phyloP scores from a whole-genome alignment of 2,113 vertebrate genomes.

The Oxyura jamaicensis region DNA sequence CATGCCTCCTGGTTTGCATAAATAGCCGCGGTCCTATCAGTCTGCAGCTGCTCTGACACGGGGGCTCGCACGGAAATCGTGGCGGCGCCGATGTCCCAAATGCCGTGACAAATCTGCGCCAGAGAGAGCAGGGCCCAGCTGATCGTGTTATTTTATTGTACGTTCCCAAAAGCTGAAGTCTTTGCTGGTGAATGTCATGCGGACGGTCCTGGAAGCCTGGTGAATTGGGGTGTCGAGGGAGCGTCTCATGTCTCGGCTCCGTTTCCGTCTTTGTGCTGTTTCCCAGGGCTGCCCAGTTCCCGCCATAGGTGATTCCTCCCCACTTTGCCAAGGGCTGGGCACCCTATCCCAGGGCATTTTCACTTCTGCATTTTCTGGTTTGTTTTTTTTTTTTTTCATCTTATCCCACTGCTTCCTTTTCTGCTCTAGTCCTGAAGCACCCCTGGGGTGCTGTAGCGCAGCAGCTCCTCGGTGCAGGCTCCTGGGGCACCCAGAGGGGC shows the following conservation, averaged over 20 bases:
- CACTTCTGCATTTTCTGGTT: not conserved
- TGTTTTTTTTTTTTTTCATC: not conserved
- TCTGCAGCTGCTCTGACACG: fast-evolving
- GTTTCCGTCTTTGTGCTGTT: not conserved
- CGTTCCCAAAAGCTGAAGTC: not conserved
- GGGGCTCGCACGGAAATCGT: not conserved
- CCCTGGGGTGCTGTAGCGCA: not conserved
- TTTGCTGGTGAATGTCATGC: not conserved
- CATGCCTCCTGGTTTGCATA: slow-evolving; percentile 60
- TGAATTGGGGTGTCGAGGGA: not conserved
- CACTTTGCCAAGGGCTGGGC: not conserved
- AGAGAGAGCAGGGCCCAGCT: not conserved
- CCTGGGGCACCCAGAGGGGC: not conserved
- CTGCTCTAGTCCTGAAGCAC: not conserved
- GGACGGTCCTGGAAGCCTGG: not conserved
- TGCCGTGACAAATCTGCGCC: not conserved
- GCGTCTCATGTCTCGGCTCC: not conserved
- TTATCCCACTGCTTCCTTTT: not conserved
- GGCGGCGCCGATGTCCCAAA: not conserved
- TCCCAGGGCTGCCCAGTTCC: not conserved
- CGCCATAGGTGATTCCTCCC: not conserved
- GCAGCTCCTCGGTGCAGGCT: not conserved
- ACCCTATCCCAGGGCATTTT: not conserved
- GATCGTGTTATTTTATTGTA: not conserved
- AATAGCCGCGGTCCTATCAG: slow-evolving; percentile 16